Evolutionary conservation across 2,888 invertebrate genomes (phyloP), one percentile per base, ranked within the genome.

Genomic region (Xestoiulus laeticollis): DNA sequence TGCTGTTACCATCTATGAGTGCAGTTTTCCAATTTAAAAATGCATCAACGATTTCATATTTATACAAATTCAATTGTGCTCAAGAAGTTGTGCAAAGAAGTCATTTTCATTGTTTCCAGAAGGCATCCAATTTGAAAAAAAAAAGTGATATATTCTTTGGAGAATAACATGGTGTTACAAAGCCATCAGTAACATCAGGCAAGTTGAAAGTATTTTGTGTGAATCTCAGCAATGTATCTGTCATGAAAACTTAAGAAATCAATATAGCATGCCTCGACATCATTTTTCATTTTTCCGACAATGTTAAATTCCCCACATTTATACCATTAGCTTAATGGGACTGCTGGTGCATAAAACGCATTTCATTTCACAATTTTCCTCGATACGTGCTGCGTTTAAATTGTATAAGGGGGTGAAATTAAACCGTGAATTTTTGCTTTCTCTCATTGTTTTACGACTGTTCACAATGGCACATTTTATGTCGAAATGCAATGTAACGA

Each of bases 331-430:
- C n/a, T 59, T 59, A 59, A 59, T 59, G 59, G n/a, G 59, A 6
- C 59, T 59, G 59, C 59, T 59, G 19, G 59, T n/a, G n/a, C 19
- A 59, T 59, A 59, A 59, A 59, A 59, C n/a, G n/a, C 59, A 59
- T 59, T 59, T 59, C n/a, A 59, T 59, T 59, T 59, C 19, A n/a
- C 59, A n/a, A 59, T 59, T 59, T 59, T 4, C n/a, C n/a, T 16
- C n/a, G 2, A n/a, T 59, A 59, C 59, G n/a, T 59, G 59, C 59
- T n/a, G n/a, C 1, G 59, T 59, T 59, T 59, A 59, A n/a, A 59
- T 59, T n/a, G n/a, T n/a, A n/a, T 59, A 59, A 5, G n/a, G n/a
- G n/a, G 59, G 59, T 19, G n/a, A 59, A 19, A n/a, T 59, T 59
- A 59, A 59, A 59, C 59, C 59, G 19, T 2, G 6, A 19, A 19